Evolutionary conservation across 1,140 invertebrate genomes (phyloP), one percentile per base, ranked within the genome.

Genomic region (Penaeus japonicus): DNA sequence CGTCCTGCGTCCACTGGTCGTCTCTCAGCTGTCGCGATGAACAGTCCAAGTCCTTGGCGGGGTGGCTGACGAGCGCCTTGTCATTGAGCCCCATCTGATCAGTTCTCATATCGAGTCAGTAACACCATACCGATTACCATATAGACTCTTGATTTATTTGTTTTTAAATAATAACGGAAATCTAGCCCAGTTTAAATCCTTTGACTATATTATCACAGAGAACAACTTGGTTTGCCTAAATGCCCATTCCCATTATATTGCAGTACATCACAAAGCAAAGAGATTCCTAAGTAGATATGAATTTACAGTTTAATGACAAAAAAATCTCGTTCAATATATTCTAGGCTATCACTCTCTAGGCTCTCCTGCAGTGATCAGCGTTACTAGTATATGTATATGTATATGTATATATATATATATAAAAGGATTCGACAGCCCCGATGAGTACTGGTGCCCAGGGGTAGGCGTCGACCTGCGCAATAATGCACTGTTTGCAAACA

Each of bases 151-250:
- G 47, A 47, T 47, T 47, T 47, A 70, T 70, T n/a, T 2, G 1
- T 24, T 32, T 82, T 32, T 57, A 32, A 57, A 57, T 57, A 20
- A 55, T 57, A 54, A 57, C 84, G 77, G 73, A 79, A 59, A 85
- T 78, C 54, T 85, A 79, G 54, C 75, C 84, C 84, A 85, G 75
- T 85, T 47, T 78, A 85, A 85, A 55, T 32, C 77, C 77, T 22
- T 85, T 70, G 77, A 79, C 84, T 85, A 85, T 35, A 85, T 24
- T 85, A 85, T 85, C 84, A 85, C 84, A 85, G 84, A 85, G 84
- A 78, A 78, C 65, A 85, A 32, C 73, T 55, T 85, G 55, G 32
- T 75, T 85, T 78, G 54, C 57, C 55, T 57, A 85, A 85, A 85
- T 85, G 84, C 84, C 84, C 84, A 85, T 85, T 85, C 75, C 73